Base-by-base conservation (phyloP, 2,888 invertebrate genomes). In the Crepidodera aurea region DNA sequence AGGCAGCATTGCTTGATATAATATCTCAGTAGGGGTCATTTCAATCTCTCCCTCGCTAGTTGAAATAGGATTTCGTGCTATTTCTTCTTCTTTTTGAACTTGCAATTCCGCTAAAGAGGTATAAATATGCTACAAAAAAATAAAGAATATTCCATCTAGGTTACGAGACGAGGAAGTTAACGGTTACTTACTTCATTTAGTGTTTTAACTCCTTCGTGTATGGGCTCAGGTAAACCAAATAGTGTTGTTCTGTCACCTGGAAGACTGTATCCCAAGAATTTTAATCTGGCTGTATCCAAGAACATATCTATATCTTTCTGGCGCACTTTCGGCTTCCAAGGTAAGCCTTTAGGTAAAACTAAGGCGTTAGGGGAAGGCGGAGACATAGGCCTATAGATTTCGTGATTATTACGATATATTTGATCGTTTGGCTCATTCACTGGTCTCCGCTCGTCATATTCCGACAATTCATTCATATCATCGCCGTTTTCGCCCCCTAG, bases 241-340 rank as follows among this genome's bases (percentile, higher is more conserved):
- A 97, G 84, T 54, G 96, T 96, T 64, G 89, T 89, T 60, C 91
- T 85, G 78, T 98, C 97, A 19, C 90, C 90, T 65, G 89, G 90
- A 51, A 99, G 85, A 54, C 92, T 92, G 79, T 95, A 99, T 0
- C 98, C 96, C 66, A 99, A 93, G 85, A 98, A 99, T 83, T 99
- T 99, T 65, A 92, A 85, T 65, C 98, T 84, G 0, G 96, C 94
- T 78, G 90, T 90, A 76, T 97, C 95, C 69, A 98, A 82, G 80
- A 98, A 98, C 78, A 88, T 86, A 75, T 97, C 96, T 65, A 98
- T 89, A 77, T 98, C 98, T 82, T 92, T 93, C 75, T 93, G 93
- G 2, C 96, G 86, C n/a, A 98, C 96, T 86, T 98, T 98, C 0
- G 98, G 96, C 69, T 91, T 89, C 98, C 98, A 98, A 0, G 98